A percentile compares a stretch with the other conserved stretches of the same genome.
Conservation (phyloP, 2,888 invertebrate species). For the Polydrusus pterygomalis region DNA sequence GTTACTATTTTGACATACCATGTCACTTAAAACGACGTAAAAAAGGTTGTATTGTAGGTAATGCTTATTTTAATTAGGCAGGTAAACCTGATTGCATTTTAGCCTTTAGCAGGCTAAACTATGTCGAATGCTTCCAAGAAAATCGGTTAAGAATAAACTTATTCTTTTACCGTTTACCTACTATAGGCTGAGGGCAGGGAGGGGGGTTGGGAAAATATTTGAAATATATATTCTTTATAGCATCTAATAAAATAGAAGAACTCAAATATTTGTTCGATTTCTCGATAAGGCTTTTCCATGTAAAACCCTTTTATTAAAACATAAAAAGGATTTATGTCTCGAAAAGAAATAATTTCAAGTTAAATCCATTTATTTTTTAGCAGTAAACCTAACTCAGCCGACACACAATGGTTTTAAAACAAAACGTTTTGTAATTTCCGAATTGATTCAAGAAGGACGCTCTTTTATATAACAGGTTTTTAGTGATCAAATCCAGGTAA, state of each 20-base stretch:
- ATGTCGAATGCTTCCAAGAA: no score
- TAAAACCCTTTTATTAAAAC: slow-evolving; percentile 13
- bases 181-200: no score
- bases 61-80: no score
- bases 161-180: no score
- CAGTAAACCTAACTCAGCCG: slow-evolving; percentile 6
- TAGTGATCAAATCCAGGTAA: slow-evolving; percentile 50
- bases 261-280: background rate
- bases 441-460: slow-evolving; percentile 38
- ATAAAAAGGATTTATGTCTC: slow-evolving; percentile 5
- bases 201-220: no score
- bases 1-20: slow-evolving; percentile 3
- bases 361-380: slow-evolving; percentile 13
- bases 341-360: slow-evolving; percentile 9
- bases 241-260: background rate
- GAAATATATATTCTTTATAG: no score
- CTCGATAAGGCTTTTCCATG: background rate
- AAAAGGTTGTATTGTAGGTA: no score
- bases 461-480: slow-evolving; percentile 49
- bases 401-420: slow-evolving; percentile 34
- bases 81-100: no score
- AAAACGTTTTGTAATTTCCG: slow-evolving; percentile 49
- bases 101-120: no score
- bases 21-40: background rate
- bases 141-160: no score